These are phyloP conservation scores for Stichopus chloronotus DNA, from an alignment of 35 echinoderm and acorn worm species.

Conservation along the genomic window DNA sequence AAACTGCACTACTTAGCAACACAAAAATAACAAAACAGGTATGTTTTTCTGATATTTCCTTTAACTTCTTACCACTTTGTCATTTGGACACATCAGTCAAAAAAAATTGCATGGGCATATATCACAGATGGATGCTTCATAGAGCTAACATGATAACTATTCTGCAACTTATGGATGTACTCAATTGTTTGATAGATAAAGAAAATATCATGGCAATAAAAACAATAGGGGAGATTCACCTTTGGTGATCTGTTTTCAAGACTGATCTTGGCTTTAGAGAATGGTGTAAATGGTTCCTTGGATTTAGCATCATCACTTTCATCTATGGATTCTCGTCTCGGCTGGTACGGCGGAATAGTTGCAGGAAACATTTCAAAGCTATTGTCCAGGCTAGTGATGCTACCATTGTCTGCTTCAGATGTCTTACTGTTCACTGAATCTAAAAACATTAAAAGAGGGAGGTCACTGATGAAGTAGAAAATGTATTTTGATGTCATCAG, in stretches of 20 bases:
- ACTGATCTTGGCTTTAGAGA: slow-evolving; percentile 34
- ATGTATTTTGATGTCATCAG: neutral
- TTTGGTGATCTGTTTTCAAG: slow-evolving; percentile 12
- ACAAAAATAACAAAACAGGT: too few species aligned
- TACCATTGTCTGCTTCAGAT: slow-evolving; percentile 63
- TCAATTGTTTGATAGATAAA: too few species aligned
- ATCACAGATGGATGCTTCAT: too few species aligned
- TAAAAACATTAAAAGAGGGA: neutral
- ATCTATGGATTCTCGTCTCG: slow-evolving; percentile 54
- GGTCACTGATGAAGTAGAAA: too few species aligned
- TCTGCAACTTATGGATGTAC: too few species aligned
- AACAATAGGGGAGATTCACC: neutral
- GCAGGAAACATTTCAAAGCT: slow-evolving; percentile 77
- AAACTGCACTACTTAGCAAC: too few species aligned
- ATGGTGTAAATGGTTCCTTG: slow-evolving; percentile 74
- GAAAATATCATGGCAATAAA: too few species aligned
- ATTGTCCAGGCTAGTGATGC: slow-evolving; percentile 77
- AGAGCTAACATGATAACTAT: too few species aligned
- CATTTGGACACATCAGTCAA: too few species aligned
- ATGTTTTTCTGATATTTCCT: too few species aligned
- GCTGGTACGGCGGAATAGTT: slow-evolving; percentile 79
- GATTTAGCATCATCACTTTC: slow-evolving; percentile 39
- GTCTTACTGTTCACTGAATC: slow-evolving; percentile 55
- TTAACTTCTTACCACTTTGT: too few species aligned
- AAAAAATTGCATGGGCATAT: too few species aligned